A percentile compares a stretch with the other conserved stretches of the same genome.
These are phyloP conservation scores for Anguilla rostrata DNA, from an alignment of 2,113 vertebrate species.

Conservation along the genomic window DNA sequence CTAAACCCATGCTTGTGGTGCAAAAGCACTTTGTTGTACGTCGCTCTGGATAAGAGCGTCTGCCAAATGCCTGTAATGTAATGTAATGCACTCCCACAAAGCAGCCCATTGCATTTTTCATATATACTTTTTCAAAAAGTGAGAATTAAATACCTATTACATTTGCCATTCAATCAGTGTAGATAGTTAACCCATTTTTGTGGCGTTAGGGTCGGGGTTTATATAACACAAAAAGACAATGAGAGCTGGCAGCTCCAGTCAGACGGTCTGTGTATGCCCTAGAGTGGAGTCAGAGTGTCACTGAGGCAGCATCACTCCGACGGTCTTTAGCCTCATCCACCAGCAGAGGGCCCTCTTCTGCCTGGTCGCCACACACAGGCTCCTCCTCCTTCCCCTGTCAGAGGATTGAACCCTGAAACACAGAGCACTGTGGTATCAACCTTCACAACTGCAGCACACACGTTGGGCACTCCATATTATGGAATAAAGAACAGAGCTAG, in stretches of 20 bases:
- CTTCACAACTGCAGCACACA: not conserved
- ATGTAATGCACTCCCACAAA: not conserved
- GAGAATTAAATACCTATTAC: too few relatives aligned
- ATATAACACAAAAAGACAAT: not conserved
- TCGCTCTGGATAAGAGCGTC: too few relatives aligned
- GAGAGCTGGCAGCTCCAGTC: constrained; percentile 52
- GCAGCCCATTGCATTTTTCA: not conserved
- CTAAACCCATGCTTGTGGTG: not conserved
- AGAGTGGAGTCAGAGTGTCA: constrained; percentile 38
- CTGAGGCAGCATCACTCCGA: constrained; percentile 48
- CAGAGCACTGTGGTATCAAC: constrained; percentile 11
- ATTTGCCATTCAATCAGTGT: not conserved
- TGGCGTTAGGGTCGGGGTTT: not conserved
- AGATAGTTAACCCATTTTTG: not conserved
- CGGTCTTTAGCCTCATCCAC: constrained; percentile 86
- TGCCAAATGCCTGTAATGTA: too few relatives aligned
- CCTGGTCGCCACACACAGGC: constrained; percentile 85
- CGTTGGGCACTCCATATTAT: too few relatives aligned
- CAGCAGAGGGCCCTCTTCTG: constrained; percentile 83
- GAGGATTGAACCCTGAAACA: constrained; percentile 83
- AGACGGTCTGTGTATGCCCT: constrained; percentile 38
- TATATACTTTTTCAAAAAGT: not conserved
- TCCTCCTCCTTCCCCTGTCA: constrained; percentile 85
- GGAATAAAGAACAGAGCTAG: too few relatives aligned
- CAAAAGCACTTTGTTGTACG: too few relatives aligned